A percentile compares a stretch with the other conserved stretches of the same genome.
Conservation (phyloP, 2,888 invertebrate genomes). For the Scaeva pyrastri region DNA sequence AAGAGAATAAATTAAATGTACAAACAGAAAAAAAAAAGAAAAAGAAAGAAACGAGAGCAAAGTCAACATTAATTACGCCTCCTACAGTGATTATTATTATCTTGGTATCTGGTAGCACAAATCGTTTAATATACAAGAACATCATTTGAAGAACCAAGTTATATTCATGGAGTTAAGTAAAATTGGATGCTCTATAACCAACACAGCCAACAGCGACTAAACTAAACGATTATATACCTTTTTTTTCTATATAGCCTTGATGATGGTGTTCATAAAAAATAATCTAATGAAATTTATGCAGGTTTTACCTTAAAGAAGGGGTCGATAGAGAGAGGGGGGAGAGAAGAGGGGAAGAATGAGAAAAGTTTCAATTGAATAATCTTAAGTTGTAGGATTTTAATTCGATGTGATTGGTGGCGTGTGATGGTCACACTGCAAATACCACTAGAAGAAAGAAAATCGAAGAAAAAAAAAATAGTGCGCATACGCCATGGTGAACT, state of each 20-base stretch:
- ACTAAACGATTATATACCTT: background rate
- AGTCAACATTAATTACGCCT: too few species aligned
- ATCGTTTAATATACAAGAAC: too few species aligned
- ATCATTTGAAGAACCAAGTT: too few species aligned
- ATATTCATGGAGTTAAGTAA: too few species aligned
- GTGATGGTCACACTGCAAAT: background rate
- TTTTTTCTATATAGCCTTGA: background rate
- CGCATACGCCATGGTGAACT: constrained; percentile 4
- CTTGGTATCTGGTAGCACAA: too few species aligned
- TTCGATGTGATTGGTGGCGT: background rate
- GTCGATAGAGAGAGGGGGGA: too few species aligned
- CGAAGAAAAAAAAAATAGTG: background rate
- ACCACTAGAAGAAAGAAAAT: too few species aligned
- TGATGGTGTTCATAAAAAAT: background rate
- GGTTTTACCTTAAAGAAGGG: background rate
- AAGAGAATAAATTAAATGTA: too few species aligned
- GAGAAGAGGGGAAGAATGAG: background rate
- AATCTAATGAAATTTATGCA: constrained; percentile 15
- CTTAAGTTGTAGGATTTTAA: background rate
- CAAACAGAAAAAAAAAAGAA: too few species aligned
- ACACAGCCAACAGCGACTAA: background rate
- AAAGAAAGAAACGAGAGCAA: too few species aligned
- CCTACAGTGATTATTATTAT: too few species aligned
- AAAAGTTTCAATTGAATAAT: constrained; percentile 2
- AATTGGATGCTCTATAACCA: too few species aligned